Conservation (phyloP, 2,113 vertebrate species). For the Hydrochoerus hydrochaeris region DNA sequence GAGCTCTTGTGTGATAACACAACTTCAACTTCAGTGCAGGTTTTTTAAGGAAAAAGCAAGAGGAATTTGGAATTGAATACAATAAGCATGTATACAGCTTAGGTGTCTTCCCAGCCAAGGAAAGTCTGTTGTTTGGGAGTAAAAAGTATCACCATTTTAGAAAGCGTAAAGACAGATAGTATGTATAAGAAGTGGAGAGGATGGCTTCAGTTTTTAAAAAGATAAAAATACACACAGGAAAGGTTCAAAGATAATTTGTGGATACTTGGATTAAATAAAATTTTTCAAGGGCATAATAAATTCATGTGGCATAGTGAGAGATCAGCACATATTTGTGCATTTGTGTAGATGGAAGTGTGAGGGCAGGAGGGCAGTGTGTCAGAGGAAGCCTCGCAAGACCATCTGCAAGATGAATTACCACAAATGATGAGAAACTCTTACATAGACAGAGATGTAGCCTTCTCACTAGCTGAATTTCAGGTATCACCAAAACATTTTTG, state of each 20-base stretch:
- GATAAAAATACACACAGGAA: neutral
- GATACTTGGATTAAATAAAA: neutral
- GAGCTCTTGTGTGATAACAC: neutral
- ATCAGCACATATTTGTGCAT: neutral
- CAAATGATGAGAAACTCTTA: neutral
- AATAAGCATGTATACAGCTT: neutral
- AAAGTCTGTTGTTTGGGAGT: neutral
- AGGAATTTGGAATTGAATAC: neutral
- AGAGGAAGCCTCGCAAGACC: neutral
- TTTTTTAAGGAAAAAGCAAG: neutral
- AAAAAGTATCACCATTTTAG: neutral
- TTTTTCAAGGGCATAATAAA: neutral
- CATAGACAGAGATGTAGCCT: neutral
- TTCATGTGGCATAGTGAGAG: neutral
- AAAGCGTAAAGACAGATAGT: neutral
- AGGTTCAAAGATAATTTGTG: neutral
- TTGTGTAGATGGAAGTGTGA: neutral
- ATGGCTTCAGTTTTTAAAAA: neutral
- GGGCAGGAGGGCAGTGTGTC: neutral
- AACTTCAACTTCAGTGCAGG: neutral
- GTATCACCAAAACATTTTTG: neutral
- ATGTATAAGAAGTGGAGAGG: neutral
- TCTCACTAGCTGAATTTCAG: neutral
- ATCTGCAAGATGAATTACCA: neutral
- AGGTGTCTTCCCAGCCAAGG: neutral